These are phyloP conservation scores for Babyrousa celebensis DNA, from an alignment of 2,797 vertebrate species.

Conservation along the genomic window DNA sequence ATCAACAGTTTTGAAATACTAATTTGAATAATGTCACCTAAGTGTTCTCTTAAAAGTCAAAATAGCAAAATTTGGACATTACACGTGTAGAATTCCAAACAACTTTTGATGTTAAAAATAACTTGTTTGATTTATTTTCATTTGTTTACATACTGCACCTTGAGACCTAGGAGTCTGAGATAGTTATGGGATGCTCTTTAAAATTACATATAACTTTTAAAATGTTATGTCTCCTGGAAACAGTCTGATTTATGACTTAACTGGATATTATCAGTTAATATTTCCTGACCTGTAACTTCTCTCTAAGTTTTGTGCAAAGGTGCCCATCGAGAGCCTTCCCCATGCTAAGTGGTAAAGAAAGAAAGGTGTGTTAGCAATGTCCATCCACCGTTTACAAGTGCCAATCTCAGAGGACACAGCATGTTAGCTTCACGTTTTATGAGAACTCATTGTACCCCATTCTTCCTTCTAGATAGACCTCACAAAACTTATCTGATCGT, in stretches of 20 bases:
- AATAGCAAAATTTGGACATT: background rate
- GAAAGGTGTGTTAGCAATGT: fast-evolving
- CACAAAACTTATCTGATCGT: fast-evolving
- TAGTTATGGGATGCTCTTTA: background rate
- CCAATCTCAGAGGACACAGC: background rate
- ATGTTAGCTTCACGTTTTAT: too few species aligned
- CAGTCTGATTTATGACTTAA: too few species aligned
- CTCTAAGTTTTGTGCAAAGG: fast-evolving
- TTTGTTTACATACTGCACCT: background rate
- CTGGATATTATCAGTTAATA: too few species aligned
- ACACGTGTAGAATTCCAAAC: background rate
- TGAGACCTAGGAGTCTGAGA: background rate
- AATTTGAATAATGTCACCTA: background rate
- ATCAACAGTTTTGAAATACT: background rate
- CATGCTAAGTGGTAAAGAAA: background rate
- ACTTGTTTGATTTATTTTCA: background rate
- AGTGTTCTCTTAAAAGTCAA: background rate
- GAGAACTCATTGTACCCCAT: background rate
- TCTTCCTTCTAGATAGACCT: background rate
- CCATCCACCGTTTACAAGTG: background rate
- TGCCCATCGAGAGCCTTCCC: too few species aligned
- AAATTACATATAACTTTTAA: background rate
- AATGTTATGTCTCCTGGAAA: background rate
- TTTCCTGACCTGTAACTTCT: background rate
- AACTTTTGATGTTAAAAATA: background rate